Evolutionary conservation across 2,797 vertebrate species (phyloP).

Genomic region (Coilia nasus): DNA sequence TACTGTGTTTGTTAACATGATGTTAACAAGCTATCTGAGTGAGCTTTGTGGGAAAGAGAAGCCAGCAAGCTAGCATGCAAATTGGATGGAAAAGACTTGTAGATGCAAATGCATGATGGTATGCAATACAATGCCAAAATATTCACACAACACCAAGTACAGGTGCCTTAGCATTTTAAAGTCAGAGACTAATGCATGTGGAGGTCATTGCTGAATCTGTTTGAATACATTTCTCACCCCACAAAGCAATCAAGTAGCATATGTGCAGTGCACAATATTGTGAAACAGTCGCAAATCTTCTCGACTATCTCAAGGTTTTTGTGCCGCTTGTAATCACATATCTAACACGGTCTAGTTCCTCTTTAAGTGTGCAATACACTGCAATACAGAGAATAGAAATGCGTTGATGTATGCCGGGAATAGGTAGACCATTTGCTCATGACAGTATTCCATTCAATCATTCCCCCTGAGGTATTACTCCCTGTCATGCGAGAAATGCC

Average conservation of each 20-base stretch:
- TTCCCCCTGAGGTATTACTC: neutral
- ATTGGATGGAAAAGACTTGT: neutral
- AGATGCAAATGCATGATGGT: neutral
- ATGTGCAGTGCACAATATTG: neutral
- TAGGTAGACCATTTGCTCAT: conserved; percentile 4
- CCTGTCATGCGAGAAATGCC: neutral
- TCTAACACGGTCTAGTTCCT: neutral
- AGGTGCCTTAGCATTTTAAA: neutral
- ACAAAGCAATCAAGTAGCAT: neutral
- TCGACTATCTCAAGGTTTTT: neutral
- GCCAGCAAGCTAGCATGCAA: conserved; percentile 15
- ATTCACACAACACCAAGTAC: neutral
- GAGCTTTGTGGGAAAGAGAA: neutral
- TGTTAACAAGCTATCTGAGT: neutral
- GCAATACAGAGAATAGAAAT: neutral
- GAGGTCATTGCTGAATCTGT: neutral
- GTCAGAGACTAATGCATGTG: neutral
- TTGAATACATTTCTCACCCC: neutral
- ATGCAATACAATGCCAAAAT: conserved; percentile 14
- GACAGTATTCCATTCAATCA: conserved; percentile 22
- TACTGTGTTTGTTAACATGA: neutral
- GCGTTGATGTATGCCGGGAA: conserved; percentile 11
- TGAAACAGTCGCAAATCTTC: neutral
- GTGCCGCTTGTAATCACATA: neutral
- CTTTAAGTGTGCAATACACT: neutral